These are phyloP conservation scores for Eupithecia subfuscata DNA, from an alignment of 2,888 invertebrate species.

Conservation along the genomic window DNA sequence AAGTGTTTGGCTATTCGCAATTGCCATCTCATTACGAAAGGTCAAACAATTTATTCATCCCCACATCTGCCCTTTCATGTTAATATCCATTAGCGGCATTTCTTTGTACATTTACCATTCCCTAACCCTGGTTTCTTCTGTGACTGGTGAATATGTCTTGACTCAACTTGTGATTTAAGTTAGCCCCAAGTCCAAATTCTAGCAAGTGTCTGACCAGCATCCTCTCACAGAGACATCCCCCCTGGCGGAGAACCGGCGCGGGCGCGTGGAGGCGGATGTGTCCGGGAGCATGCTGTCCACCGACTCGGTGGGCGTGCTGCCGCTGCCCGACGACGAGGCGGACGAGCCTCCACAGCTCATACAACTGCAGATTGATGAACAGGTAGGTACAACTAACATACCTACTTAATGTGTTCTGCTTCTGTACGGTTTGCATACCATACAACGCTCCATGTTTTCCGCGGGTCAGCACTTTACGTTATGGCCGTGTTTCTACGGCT, in stretches of 20 bases:
- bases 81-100: background rate
- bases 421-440: too few species aligned
- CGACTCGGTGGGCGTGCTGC: constrained; percentile 74
- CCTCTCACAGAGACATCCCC: constrained; percentile 24
- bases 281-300: constrained; percentile 63
- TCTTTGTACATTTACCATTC: background rate
- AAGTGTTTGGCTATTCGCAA: background rate
- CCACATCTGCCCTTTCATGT: background rate
- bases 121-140: background rate
- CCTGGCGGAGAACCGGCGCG: constrained; percentile 1
- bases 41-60: background rate
- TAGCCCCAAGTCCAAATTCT: background rate
- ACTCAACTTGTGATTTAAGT: background rate
- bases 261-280: constrained; percentile 21
- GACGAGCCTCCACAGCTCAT: constrained; percentile 44
- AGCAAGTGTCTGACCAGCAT: background rate
- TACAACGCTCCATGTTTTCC: too few species aligned
- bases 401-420: too few species aligned
- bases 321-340: constrained; percentile 49
- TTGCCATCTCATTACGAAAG: background rate
- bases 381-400: constrained; percentile 52
- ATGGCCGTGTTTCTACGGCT: too few species aligned
- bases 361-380: constrained; percentile 62
- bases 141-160: background rate
- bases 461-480: too few species aligned